phyloP scores from a whole-genome alignment of 2,113 vertebrate genomes.

The Ceyx melanurus region DNA sequence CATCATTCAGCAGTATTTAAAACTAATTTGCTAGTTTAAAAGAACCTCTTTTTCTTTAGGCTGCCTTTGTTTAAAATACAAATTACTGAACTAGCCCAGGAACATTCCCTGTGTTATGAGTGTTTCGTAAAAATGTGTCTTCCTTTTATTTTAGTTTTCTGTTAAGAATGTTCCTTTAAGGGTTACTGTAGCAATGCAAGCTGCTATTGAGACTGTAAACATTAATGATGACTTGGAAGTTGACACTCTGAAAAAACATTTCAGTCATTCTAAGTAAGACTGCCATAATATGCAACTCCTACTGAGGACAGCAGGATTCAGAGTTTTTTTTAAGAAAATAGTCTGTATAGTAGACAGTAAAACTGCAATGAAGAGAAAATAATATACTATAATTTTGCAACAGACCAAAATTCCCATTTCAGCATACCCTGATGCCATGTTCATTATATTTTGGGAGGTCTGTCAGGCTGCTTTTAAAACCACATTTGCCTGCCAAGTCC shows the following conservation, averaged over 20 bases:
- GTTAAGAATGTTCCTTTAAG: constrained; percentile 44
- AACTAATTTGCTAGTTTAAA: not conserved
- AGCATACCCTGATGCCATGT: constrained; percentile 40
- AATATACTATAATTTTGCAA: constrained; percentile 62
- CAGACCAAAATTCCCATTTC: constrained; percentile 61
- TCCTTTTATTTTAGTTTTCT: constrained; percentile 34
- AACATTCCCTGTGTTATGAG: not conserved
- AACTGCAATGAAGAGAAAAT: constrained; percentile 52
- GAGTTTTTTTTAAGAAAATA: constrained; percentile 52
- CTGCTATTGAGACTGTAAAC: constrained; percentile 66
- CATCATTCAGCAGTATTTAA: constrained; percentile 12
- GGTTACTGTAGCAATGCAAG: constrained; percentile 55
- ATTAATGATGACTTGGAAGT: constrained; percentile 68
- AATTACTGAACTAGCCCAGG: not conserved
- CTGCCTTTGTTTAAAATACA: not conserved
- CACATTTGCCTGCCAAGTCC: constrained; percentile 41
- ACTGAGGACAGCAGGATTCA: constrained; percentile 53
- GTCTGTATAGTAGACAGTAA: constrained; percentile 46
- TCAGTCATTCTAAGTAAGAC: constrained; percentile 55
- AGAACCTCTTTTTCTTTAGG: not conserved
- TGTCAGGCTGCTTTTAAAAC: constrained; percentile 53
- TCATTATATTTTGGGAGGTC: constrained; percentile 39
- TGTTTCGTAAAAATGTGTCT: constrained; percentile 15
- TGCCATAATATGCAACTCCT: constrained; percentile 53
- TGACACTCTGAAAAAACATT: constrained; percentile 71